Conservation (phyloP, 1,140 invertebrate genomes). For the Tetramorium alpestre region DNA sequence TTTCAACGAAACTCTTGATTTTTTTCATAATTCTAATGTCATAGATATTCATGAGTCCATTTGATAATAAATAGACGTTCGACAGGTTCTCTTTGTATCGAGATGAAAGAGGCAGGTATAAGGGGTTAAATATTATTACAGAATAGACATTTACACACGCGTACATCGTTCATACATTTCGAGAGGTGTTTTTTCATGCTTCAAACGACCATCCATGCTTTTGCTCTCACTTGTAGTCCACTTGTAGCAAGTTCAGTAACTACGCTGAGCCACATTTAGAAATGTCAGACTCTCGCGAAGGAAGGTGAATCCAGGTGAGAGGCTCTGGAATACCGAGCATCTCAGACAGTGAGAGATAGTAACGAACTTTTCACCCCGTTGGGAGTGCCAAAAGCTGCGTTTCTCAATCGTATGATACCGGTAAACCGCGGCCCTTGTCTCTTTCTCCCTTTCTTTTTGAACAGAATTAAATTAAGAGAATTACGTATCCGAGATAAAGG, state of each 20-base stretch:
- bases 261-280: conserved; percentile 51
- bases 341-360: conserved; percentile 51
- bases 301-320: conserved; percentile 49
- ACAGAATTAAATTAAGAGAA: neutral
- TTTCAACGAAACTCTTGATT: neutral
- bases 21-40: neutral
- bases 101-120: neutral
- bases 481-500: neutral
- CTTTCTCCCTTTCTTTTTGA: neutral
- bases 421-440: neutral
- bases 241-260: conserved; percentile 34
- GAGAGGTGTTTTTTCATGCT: neutral
- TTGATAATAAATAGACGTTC: neutral
- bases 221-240: neutral
- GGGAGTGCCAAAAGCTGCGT: conserved; percentile 42
- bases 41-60: neutral
- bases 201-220: conserved; percentile 3
- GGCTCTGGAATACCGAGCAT: conserved; percentile 35
- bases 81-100: neutral
- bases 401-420: conserved; percentile 14
- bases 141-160: neutral
- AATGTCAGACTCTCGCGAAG: conserved; percentile 43
- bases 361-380: conserved; percentile 21
- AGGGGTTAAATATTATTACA: neutral
- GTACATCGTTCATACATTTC: neutral